Evolutionary conservation across 1,140 invertebrate species (phyloP).

Genomic region (Vollenhovia emeryi): DNA sequence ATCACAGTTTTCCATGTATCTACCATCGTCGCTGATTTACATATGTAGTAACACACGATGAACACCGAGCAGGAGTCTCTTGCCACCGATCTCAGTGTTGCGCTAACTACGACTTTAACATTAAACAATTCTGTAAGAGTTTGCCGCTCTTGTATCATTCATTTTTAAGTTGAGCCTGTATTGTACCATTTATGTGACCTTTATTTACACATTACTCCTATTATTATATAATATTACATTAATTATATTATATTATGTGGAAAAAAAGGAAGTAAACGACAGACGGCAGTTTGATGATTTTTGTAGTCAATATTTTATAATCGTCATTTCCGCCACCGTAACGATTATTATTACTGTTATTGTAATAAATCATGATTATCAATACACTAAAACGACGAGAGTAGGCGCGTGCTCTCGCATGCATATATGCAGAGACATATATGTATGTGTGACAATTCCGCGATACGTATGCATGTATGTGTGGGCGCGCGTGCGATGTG

Average conservation of each 20-base stretch:
- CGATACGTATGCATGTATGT: conserved; percentile 73
- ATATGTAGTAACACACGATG: conserved; percentile 31
- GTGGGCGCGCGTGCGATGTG: conserved; percentile 71
- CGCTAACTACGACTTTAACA: conserved; percentile 77
- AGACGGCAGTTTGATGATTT: conserved; percentile 78
- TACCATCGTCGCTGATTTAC: conserved; percentile 26
- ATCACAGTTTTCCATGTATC: neutral
- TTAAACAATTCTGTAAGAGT: conserved; percentile 75
- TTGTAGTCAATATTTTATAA: conserved; percentile 81
- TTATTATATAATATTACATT: conserved; percentile 70
- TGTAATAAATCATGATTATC: conserved; percentile 73
- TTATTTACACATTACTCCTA: conserved; percentile 78
- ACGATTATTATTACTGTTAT: conserved; percentile 76
- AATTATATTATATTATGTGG: conserved; percentile 75
- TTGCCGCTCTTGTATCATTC: conserved; percentile 74
- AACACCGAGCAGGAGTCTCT: conserved; percentile 81
- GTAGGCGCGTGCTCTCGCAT: conserved; percentile 63
- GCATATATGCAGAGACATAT: conserved; percentile 70
- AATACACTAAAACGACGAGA: conserved; percentile 51
- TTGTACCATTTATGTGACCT: conserved; percentile 80
- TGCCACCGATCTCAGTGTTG: conserved; percentile 83
- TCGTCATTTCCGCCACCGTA: conserved; percentile 72
- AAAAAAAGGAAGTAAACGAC: conserved; percentile 58
- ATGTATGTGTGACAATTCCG: conserved; percentile 70
- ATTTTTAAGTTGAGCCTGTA: conserved; percentile 76